Percentiles rank a stretch among this genome's conserved stretches.
Conservation (phyloP, 1,140 invertebrate genomes). For the Drosophila parabipectinata region DNA sequence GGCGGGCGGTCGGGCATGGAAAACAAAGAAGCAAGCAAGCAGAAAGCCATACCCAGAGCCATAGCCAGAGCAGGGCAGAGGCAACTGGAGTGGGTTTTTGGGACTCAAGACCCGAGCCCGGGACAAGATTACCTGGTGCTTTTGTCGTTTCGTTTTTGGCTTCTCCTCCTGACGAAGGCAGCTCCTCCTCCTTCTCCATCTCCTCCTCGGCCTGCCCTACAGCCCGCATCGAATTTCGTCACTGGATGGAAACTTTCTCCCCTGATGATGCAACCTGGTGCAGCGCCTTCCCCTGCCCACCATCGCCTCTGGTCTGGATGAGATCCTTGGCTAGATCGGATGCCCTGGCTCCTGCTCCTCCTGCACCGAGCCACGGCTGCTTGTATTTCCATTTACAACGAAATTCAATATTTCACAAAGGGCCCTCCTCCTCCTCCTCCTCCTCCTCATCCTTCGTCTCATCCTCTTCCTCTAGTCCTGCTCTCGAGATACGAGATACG, state of each 20-base stretch:
- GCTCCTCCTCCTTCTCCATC: not conserved
- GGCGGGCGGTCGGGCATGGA: not conserved
- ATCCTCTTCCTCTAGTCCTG: conserved; percentile 3
- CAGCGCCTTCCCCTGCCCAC: not conserved
- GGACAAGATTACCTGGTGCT: conserved; percentile 20
- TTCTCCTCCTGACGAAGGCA: not conserved
- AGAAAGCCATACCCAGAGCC: not conserved
- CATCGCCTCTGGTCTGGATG: too few species aligned
- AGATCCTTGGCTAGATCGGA: too few species aligned
- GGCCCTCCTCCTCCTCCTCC: not conserved
- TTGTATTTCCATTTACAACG: not conserved
- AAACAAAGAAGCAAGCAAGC: conserved; percentile 1
- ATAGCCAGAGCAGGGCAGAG: not conserved
- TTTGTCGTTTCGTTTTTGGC: too few species aligned
- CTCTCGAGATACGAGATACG: conserved; percentile 29
- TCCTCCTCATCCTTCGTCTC: not conserved
- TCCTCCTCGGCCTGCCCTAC: not conserved
- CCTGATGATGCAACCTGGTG: not conserved
- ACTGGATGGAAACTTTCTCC: not conserved
- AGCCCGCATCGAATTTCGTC: conserved; percentile 63
- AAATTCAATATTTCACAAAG: conserved; percentile 5
- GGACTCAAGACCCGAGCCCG: not conserved
- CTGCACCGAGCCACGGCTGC: too few species aligned
- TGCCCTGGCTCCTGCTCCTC: not conserved
- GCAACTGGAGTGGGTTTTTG: not conserved